Conservation (phyloP, 1,140 invertebrate species). For the Megalonaias nervosa region DNA sequence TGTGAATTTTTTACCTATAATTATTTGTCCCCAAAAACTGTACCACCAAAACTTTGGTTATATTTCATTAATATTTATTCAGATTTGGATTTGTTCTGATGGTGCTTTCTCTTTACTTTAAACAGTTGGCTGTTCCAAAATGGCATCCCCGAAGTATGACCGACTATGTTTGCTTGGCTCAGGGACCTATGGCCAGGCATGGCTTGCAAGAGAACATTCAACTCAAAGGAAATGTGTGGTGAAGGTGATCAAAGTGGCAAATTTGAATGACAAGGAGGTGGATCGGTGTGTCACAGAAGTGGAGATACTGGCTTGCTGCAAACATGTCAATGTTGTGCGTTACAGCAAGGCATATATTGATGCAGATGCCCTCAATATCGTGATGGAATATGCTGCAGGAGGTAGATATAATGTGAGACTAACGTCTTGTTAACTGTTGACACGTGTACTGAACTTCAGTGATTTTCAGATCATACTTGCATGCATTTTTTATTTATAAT, state of each 20-base stretch:
- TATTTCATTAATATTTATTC: too few species aligned
- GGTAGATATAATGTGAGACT: slow-evolving; percentile 60
- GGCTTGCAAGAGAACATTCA: slow-evolving; percentile 74
- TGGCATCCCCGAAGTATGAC: background rate
- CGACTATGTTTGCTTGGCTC: slow-evolving; percentile 64
- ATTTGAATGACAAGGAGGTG: slow-evolving; percentile 73
- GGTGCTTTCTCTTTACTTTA: too few species aligned
- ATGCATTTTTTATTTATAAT: too few species aligned
- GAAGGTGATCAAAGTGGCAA: slow-evolving; percentile 75
- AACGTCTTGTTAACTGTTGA: too few species aligned
- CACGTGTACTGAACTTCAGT: too few species aligned
- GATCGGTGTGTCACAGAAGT: slow-evolving; percentile 71
- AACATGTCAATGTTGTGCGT: slow-evolving; percentile 73
- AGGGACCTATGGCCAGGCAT: slow-evolving; percentile 77
- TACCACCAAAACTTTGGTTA: too few species aligned
- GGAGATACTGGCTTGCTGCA: slow-evolving; percentile 70
- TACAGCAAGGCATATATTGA: slow-evolving; percentile 72
- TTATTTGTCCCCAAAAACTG: too few species aligned
- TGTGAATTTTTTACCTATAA: too few species aligned
- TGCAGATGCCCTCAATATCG: slow-evolving; percentile 71
- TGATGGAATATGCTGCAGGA: slow-evolving; percentile 75
- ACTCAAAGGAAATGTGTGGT: slow-evolving; percentile 75
- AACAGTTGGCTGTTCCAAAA: too few species aligned
- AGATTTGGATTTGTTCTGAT: too few species aligned
- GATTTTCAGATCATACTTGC: too few species aligned